Percentiles rank a stretch among this genome's conserved stretches.
Conservation (phyloP, 2,113 vertebrate species). For the Platysternon megacephalum region DNA sequence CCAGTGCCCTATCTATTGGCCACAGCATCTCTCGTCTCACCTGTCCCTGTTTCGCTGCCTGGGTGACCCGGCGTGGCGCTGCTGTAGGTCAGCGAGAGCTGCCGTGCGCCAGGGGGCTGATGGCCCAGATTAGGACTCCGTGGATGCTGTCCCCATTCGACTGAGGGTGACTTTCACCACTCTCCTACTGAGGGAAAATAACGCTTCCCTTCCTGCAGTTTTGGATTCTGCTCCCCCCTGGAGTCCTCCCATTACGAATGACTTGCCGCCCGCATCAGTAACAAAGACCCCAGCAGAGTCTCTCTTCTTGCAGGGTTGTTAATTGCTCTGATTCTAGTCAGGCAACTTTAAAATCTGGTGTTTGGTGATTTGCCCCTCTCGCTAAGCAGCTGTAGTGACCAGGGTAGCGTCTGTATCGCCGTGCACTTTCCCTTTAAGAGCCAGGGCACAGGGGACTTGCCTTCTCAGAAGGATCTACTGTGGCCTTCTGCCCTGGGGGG, state of each 20-base stretch:
- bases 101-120: not conserved
- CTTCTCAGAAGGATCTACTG: fast-evolving
- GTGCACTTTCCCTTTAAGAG: not conserved
- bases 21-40: not conserved
- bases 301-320: not conserved
- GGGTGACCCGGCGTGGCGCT: not conserved
- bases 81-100: not conserved
- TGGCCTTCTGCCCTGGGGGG: not conserved
- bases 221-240: not conserved
- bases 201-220: not conserved
- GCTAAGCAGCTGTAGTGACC: not conserved
- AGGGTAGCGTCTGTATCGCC: not conserved
- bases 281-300: not conserved
- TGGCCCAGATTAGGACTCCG: not conserved
- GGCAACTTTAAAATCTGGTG: not conserved
- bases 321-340: not conserved
- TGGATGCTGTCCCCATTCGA: not conserved
- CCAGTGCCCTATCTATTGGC: not conserved
- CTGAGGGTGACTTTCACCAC: not conserved
- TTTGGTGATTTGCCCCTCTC: not conserved
- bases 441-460: not conserved
- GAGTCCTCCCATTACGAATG: not conserved
- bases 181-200: not conserved
- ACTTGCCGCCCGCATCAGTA: not conserved
- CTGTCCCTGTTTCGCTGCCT: not conserved